phyloP scores from a whole-genome alignment of 2,888 invertebrate genomes.

The Sminthurides aquaticus region DNA sequence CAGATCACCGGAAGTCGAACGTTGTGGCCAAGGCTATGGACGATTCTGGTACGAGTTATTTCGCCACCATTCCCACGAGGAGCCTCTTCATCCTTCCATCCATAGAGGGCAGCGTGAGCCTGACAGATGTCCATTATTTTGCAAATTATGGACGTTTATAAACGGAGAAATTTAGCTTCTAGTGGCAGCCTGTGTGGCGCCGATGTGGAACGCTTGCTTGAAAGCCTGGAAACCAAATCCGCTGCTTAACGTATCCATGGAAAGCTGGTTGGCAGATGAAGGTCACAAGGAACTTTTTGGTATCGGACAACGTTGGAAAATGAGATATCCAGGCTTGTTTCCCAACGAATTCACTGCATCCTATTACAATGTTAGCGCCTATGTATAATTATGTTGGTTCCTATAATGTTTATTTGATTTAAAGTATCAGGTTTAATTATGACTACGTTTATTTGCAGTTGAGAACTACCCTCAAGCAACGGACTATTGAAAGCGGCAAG shows the following conservation, averaged over 20 bases:
- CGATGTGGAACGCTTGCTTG: too few species aligned
- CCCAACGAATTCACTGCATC: slow-evolving; percentile 23
- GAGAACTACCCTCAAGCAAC: slow-evolving; percentile 9
- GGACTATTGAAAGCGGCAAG: slow-evolving; percentile 15
- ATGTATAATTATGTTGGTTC: too few species aligned
- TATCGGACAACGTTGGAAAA: slow-evolving; percentile 24
- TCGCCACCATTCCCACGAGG: not conserved
- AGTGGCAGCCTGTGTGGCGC: too few species aligned
- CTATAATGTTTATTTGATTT: not conserved
- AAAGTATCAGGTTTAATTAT: not conserved
- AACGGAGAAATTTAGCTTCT: too few species aligned
- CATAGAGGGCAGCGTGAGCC: not conserved
- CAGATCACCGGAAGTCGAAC: too few species aligned
- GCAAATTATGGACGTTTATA: too few species aligned
- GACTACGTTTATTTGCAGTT: slow-evolving; percentile 9
- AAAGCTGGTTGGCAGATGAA: slow-evolving; percentile 25
- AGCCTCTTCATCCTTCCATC: too few species aligned
- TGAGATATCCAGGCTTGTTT: slow-evolving; percentile 28
- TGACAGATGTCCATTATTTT: too few species aligned
- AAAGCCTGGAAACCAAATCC: slow-evolving; percentile 20
- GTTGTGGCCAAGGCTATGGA: too few species aligned
- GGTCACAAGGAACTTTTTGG: slow-evolving; percentile 24
- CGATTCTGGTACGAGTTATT: not conserved
- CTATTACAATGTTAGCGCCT: slow-evolving; percentile 18
- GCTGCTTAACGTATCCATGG: slow-evolving; percentile 18